These are phyloP conservation scores for Drosophila ercepeae DNA, from an alignment of 1,140 invertebrate species.

Conservation along the genomic window DNA sequence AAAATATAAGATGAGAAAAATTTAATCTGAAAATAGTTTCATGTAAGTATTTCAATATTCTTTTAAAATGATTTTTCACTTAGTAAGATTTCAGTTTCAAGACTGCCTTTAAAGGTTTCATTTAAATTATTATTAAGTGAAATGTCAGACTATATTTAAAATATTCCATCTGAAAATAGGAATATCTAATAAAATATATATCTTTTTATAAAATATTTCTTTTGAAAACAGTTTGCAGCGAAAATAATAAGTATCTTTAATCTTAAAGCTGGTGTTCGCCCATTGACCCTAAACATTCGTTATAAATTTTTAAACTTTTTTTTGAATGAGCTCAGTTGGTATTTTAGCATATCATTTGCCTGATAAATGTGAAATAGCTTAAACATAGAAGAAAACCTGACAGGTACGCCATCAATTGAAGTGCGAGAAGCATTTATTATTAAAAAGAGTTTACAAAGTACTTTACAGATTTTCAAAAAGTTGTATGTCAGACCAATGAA, in stretches of 20 bases:
- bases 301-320: constrained; percentile 56
- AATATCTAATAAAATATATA: no score
- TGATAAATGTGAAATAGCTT: constrained; percentile 60
- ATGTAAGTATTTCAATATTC: not conserved
- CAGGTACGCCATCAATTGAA: constrained; percentile 19
- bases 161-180: no score
- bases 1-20: not conserved
- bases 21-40: not conserved
- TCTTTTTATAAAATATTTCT: no score
- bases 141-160: no score
- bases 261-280: no score
- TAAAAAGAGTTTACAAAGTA: constrained; percentile 37
- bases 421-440: constrained; percentile 39
- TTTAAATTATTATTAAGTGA: no score
- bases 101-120: no score
- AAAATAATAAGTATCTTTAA: no score
- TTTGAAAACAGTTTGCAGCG: no score
- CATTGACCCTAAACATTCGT: no score
- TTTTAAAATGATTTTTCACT: not conserved
- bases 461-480: constrained; percentile 5
- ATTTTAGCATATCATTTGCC: constrained; percentile 48
- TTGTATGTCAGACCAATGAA: not conserved
- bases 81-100: no score
- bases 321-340: constrained; percentile 4
- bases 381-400: constrained; percentile 33